A percentile compares a stretch with the other conserved stretches of the same genome.
Evolutionary conservation across 2,113 vertebrate genomes (phyloP).

Genomic region (Nematolebias whitei): DNA sequence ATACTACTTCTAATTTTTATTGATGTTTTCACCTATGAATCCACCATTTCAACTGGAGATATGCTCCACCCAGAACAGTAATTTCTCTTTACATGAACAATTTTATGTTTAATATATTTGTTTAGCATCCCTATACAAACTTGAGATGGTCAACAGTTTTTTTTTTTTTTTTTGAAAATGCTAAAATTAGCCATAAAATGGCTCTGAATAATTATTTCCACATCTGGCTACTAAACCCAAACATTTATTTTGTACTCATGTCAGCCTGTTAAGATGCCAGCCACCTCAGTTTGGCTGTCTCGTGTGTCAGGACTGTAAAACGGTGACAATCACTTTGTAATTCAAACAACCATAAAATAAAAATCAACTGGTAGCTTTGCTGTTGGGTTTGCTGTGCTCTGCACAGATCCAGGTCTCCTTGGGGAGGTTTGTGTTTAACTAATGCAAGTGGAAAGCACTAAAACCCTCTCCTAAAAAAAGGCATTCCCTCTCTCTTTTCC

Average conservation of each 20-base stretch:
- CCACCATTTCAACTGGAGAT: neutral
- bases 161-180: neutral
- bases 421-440: conserved; percentile 60
- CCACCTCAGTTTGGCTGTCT: conserved; percentile 36
- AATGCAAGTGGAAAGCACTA: conserved; percentile 68
- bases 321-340: conserved; percentile 55
- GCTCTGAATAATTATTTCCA: neutral
- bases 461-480: conserved; percentile 62
- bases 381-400: conserved; percentile 49
- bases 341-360: conserved; percentile 47
- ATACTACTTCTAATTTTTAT: no score
- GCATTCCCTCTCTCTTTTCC: conserved; percentile 52
- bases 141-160: neutral
- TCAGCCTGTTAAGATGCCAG: conserved; percentile 28
- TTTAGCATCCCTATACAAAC: neutral
- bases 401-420: conserved; percentile 40
- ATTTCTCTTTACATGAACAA: neutral
- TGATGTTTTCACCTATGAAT: neutral
- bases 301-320: conserved; percentile 57
- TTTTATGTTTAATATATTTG: neutral
- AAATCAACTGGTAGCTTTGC: conserved; percentile 41
- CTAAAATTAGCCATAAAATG: no score
- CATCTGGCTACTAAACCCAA: conserved; percentile 9
- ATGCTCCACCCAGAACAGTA: neutral
- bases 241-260: conserved; percentile 10